phyloP scores from a whole-genome alignment of 2,113 vertebrate species.

The Menidia beryllina region DNA sequence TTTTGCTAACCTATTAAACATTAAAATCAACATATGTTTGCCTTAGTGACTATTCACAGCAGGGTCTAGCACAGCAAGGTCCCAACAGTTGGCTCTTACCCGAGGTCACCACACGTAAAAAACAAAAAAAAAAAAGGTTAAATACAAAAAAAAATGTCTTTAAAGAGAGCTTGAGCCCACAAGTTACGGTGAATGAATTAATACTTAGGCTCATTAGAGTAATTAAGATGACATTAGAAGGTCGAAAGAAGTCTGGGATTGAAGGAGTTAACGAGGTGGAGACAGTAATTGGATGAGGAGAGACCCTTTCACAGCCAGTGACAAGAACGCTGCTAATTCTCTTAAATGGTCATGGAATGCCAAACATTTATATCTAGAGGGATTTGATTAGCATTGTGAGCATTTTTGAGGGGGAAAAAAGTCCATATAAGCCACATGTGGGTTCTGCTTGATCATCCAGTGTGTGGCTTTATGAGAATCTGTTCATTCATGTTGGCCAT shows the following conservation, averaged over 20 bases:
- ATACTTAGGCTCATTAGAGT: constrained; percentile 71
- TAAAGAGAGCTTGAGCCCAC: constrained; percentile 43
- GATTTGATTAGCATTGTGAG: neutral
- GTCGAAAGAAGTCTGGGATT: constrained; percentile 21
- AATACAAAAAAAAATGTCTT: constrained; percentile 59
- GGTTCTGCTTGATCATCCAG: too few species aligned
- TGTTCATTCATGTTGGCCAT: too few species aligned
- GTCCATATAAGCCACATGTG: neutral
- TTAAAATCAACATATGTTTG: accelerated
- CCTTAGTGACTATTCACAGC: neutral
- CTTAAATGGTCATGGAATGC: constrained; percentile 60
- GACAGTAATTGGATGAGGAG: constrained; percentile 62
- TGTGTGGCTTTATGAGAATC: too few species aligned
- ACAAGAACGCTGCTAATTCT: constrained; percentile 59
- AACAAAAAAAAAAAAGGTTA: constrained; percentile 60
- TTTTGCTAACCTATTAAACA: neutral
- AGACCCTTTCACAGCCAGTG: constrained; percentile 49
- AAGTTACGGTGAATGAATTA: constrained; percentile 50
- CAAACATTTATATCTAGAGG: constrained; percentile 3
- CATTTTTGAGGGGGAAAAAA: neutral
- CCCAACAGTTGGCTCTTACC: neutral
- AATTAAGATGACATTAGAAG: constrained; percentile 61
- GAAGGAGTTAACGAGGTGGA: constrained; percentile 72
- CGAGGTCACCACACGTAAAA: constrained; percentile 11
- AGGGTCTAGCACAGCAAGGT: neutral